Conservation (phyloP, 92 coral and sea anemone genomes). For the Palythoa caribaeorum region DNA sequence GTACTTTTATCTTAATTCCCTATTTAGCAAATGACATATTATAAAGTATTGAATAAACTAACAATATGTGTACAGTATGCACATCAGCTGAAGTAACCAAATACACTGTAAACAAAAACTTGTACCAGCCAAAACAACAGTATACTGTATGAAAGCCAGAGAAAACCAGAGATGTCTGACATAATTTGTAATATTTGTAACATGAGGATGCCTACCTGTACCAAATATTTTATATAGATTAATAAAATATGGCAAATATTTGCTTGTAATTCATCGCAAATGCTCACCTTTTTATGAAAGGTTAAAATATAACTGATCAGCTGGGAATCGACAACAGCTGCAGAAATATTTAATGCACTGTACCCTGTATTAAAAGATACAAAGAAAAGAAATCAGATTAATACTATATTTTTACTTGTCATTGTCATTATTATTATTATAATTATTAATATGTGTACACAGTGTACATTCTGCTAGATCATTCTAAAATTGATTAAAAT, state of each 20-base stretch:
- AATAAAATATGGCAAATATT: neutral
- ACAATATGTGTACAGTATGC: conserved; percentile 1
- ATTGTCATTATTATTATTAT: neutral
- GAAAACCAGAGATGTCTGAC: neutral
- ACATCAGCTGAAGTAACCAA: conserved; percentile 5
- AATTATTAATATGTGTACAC: neutral
- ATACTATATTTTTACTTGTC: neutral
- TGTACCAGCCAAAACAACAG: neutral
- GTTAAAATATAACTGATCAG: neutral
- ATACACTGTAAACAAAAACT: conserved; percentile 5
- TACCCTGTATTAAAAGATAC: neutral
- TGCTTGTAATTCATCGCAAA: neutral
- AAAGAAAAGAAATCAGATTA: neutral
- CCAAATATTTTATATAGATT: too few species aligned
- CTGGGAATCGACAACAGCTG: neutral
- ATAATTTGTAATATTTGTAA: neutral
- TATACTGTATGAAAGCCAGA: neutral
- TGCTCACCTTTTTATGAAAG: neutral
- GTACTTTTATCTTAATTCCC: neutral
- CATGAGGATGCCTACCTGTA: neutral
- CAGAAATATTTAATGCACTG: neutral
- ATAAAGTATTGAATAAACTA: neutral
- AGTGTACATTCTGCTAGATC: neutral
- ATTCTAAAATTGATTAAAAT: neutral
- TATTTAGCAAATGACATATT: neutral